Evolutionary conservation across 2,888 invertebrate species (phyloP), one percentile per base, ranked within the genome.

Genomic region (Acrocyrtus sp.): DNA sequence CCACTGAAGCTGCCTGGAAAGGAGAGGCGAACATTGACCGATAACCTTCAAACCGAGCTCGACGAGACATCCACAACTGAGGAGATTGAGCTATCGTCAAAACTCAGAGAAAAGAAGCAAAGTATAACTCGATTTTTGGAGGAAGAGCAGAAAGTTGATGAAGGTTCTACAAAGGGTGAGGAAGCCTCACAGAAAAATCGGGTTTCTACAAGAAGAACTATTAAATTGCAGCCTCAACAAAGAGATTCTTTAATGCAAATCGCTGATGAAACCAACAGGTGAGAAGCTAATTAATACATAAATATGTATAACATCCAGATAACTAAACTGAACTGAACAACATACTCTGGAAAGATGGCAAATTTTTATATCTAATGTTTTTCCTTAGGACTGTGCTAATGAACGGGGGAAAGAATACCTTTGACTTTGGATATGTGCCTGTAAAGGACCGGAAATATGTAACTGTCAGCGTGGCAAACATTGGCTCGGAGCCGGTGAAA

Each of bases 391-490:
- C 74, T 5, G 45, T 77, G 15, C 29, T 77, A 1, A 34, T 75
- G 27, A 67, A 75, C 21, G 70, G 53, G n/a, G n/a, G n/a, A 1
- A 61, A 56, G 5, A 22, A 66, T 12, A 41, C 61, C 0, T 56
- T 76, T 19, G 62, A 75, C 41, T 79, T 79, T 54, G 77, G 76
- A 17, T 15, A 48, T 1, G 75, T 76, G 15, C 48, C 53, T 24
- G 27, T 77, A 6, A 72, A 72, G 1, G 10, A 47, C n/a, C 63
- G 24, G 19, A 61, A 54, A 4, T 69, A 72, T 29, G 41, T 50
- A n/a, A 60, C 75, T n/a, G 66, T 75, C 1, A 62, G 48, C 29
- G 48, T 78, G n/a, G 63, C 72, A 12, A 79, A 79, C 48, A 24
- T 78, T 8, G 61, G 73, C 21, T 4, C 29, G 0, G 61, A 60